Percentiles rank a stretch among this genome's conserved stretches.
phyloP scores from a whole-genome alignment of 2,113 vertebrate species.

The Myxocyprinus asiaticus region DNA sequence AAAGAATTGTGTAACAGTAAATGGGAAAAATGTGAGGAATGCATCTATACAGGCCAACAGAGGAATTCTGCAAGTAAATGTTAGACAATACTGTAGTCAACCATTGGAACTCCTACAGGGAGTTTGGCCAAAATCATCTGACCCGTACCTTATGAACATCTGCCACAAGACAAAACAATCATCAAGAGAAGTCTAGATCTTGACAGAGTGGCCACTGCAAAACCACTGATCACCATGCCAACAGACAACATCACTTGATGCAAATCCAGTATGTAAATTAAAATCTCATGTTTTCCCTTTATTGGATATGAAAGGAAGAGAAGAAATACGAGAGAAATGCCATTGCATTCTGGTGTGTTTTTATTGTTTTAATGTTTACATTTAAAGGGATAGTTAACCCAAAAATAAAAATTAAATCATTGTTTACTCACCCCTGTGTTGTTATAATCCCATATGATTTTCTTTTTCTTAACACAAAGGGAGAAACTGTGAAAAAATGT shows the following conservation, averaged over 20 bases:
- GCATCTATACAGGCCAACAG: constrained; percentile 9
- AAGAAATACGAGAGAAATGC: too few species aligned
- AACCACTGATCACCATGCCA: constrained; percentile 40
- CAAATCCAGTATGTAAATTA: too few species aligned
- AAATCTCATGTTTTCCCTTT: too few species aligned
- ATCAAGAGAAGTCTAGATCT: constrained; percentile 31
- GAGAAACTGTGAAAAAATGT: too few species aligned
- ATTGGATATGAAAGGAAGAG: too few species aligned
- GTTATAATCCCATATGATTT: too few species aligned
- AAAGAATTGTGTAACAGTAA: constrained; percentile 36
- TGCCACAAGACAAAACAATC: constrained; percentile 17
- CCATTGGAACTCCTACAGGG: constrained; percentile 4
- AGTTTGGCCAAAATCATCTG: constrained; percentile 29
- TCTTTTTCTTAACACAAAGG: too few species aligned
- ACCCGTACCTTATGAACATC: constrained; percentile 40
- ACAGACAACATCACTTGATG: constrained; percentile 21
- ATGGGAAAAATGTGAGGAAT: constrained; percentile 31
- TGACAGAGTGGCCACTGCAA: constrained; percentile 16
- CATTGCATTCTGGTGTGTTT: too few species aligned
- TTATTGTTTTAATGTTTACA: too few species aligned
- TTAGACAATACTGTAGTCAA: constrained; percentile 4
- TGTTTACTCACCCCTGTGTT: too few species aligned
- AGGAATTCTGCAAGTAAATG: constrained; percentile 1
- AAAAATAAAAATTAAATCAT: too few species aligned
- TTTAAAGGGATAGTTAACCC: too few species aligned